phyloP scores from a whole-genome alignment of 2,113 vertebrate species.

The Calyptommatus sinebrachiatus region DNA sequence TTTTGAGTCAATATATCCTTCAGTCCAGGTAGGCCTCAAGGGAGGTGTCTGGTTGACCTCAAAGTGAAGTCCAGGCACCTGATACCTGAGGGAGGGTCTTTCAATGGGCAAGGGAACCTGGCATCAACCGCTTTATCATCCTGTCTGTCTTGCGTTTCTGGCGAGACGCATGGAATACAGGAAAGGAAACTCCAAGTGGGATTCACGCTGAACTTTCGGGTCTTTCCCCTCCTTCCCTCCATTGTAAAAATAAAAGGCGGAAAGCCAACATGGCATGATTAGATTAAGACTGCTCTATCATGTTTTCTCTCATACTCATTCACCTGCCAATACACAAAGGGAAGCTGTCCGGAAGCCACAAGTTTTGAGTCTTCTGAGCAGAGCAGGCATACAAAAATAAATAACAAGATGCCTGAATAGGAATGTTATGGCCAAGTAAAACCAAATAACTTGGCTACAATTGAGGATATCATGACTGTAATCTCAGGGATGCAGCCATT shows the following conservation, averaged over 20 bases:
- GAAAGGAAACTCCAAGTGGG: constrained; percentile 69
- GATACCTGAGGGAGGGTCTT: constrained; percentile 89
- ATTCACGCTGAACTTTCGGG: constrained; percentile 69
- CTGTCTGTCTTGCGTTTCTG: constrained; percentile 75
- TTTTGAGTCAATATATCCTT: constrained; percentile 73
- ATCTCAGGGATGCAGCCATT: no score
- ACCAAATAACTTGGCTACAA: constrained; percentile 32
- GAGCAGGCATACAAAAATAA: constrained; percentile 54
- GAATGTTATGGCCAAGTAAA: constrained; percentile 42
- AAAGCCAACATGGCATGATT: constrained; percentile 71
- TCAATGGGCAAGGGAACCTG: constrained; percentile 77
- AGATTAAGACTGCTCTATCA: constrained; percentile 68
- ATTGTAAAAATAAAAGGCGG: constrained; percentile 72
- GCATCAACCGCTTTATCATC: constrained; percentile 75
- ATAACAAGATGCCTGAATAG: constrained; percentile 50
- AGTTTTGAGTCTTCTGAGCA: constrained; percentile 58
- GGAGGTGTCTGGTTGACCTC: constrained; percentile 92
- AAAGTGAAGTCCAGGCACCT: constrained; percentile 81
- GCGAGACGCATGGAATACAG: constrained; percentile 62
- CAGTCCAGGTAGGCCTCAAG: constrained; percentile 78
- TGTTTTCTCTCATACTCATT: constrained; percentile 69
- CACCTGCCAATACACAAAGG: constrained; percentile 57
- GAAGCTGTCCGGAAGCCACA: constrained; percentile 60
- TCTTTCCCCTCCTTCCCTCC: constrained; percentile 41
- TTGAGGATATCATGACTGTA: no score